Base-by-base conservation (phyloP, 2,888 invertebrate species). In the Carabus problematicus region DNA sequence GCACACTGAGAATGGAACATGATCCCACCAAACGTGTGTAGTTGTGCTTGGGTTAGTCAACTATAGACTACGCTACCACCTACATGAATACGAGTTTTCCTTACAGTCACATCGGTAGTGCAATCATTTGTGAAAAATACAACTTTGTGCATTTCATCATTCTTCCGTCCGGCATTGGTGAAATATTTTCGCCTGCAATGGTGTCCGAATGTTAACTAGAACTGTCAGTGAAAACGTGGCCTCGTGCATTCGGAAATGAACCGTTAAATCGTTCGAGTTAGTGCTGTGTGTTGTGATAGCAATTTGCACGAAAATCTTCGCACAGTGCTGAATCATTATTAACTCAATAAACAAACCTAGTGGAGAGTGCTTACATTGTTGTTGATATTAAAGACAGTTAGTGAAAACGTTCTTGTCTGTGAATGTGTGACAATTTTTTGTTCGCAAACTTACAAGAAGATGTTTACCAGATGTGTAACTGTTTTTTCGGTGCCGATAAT, bases 1-100 rank as follows among this genome's bases (percentile, higher is more conserved):
- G 78, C 77, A 78, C 78, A 74, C 73, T 72, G 49, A 59, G 67
- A 67, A 54, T 69, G 61, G 68, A 69, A 69, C 68, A 69, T 60
- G 68, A 69, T 69, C 68, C 41, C 45, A 9, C 61, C 61, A 61
- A 61, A 61, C 61, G 19, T 47, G n/a, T n/a, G n/a, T 14, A 64
- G 45, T n/a, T 55, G 47, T 14, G 61, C 68, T 69, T 67, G 68
- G 62, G 55, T 69, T 69, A 69, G 68, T 69, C 68, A 69, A 62
- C 68, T 69, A 69, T 55, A 69, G 42, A 55, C 68, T 62, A 3
- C 61, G 68, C 62, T 62, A 69, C 68, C 60, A 69, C 68, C 56
- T 39, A 39, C 43, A n/a, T 41, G 64, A 55, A 55, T 64, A 11
- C 42, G 14, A 49, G 59, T 39, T 8, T 29, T 29, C 19, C 14